A percentile compares a stretch with the other conserved stretches of the same genome.
phyloP scores from a whole-genome alignment of 2,888 invertebrate species.

The Cyaniris semiargus region DNA sequence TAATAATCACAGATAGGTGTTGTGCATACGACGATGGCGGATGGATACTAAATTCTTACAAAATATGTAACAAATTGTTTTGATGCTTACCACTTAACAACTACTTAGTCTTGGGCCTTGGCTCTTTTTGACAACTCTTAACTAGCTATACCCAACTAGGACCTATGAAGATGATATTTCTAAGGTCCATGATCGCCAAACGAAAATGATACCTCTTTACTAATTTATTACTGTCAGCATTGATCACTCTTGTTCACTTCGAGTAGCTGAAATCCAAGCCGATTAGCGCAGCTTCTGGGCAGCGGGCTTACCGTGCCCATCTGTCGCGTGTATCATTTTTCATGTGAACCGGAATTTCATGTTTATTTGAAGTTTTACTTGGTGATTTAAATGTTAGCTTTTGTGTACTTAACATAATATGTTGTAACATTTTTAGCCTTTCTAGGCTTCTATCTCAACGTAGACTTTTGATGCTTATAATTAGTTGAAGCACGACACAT shows the following conservation, averaged over 20 bases:
- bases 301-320: neutral
- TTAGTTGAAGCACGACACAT: conserved; percentile 17
- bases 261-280: neutral
- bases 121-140: neutral
- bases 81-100: too few relatives aligned
- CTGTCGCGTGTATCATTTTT: neutral
- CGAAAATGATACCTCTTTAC: neutral
- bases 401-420: neutral
- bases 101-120: too few relatives aligned
- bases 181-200: neutral
- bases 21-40: too few relatives aligned
- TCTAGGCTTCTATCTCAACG: neutral
- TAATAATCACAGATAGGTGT: too few relatives aligned
- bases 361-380: neutral
- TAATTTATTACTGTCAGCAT: neutral
- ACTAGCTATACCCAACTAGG: too few relatives aligned
- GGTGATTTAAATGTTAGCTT: neutral
- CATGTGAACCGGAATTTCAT: neutral
- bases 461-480: neutral
- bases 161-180: neutral
- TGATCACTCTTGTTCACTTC: neutral
- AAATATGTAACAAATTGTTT: too few relatives aligned
- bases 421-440: too few relatives aligned
- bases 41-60: too few relatives aligned
- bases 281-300: neutral